Conservation (phyloP, 2,888 invertebrate species). For the Teinopalpus imperialis region DNA sequence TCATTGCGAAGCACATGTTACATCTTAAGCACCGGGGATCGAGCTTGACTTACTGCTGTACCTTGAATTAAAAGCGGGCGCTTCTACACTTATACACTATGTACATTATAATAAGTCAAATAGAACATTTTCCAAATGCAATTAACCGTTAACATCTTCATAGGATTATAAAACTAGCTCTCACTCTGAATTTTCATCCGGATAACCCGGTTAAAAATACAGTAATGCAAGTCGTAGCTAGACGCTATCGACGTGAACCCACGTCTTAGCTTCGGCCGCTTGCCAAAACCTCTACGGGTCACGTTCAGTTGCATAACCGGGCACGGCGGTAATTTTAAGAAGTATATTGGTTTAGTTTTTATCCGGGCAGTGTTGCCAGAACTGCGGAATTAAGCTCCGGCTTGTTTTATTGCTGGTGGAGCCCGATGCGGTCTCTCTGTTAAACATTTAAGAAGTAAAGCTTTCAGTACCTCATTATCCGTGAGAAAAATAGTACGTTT, state of each 20-base stretch:
- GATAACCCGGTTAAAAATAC: conserved; percentile 32
- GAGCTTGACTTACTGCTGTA: no score
- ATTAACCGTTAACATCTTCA: conserved; percentile 15
- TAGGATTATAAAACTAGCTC: conserved; percentile 21
- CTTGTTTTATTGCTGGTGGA: conserved; percentile 48
- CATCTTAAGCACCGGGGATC: no score
- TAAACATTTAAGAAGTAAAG: conserved; percentile 35
- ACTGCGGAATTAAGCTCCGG: conserved; percentile 52
- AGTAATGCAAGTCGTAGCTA: conserved; percentile 36
- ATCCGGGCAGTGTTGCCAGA: conserved; percentile 58
- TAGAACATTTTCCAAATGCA: conserved; percentile 12
- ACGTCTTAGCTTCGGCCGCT: conserved; percentile 40
- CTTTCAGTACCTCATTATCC: conserved; percentile 27
- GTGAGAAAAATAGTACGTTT: no score
- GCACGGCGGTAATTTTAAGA: conserved; percentile 59
- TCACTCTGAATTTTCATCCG: conserved; percentile 15
- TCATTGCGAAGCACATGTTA: no score
- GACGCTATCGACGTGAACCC: conserved; percentile 39
- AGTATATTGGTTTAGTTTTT: conserved; percentile 76
- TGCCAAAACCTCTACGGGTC: conserved; percentile 58
- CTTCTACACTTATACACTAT: no score
- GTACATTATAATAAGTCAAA: not conserved
- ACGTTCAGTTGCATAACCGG: conserved; percentile 62
- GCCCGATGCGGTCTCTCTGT: conserved; percentile 30
- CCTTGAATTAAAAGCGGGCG: no score